Evolutionary conservation across 2,888 invertebrate genomes (phyloP).

Genomic region (Drosophila aldrichi): DNA sequence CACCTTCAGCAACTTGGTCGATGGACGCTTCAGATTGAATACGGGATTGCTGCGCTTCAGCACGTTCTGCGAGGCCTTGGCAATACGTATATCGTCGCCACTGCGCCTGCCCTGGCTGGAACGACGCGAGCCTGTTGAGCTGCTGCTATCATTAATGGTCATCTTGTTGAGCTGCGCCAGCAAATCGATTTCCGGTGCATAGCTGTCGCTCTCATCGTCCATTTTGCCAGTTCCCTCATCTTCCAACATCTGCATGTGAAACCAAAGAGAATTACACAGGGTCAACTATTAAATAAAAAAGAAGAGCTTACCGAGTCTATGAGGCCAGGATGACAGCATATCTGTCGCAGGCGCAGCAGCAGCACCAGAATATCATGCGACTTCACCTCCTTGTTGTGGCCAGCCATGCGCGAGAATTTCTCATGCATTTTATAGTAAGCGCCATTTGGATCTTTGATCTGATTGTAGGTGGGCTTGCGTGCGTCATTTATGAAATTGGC

Average conservation of each 20-base stretch:
- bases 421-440: slow-evolving; percentile 89
- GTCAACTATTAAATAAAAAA: not conserved
- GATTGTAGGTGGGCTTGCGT: slow-evolving; percentile 77
- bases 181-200: slow-evolving; percentile 87
- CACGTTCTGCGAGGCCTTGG: slow-evolving; percentile 88
- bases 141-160: slow-evolving; percentile 85
- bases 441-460: slow-evolving; percentile 84
- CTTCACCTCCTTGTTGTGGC: slow-evolving; percentile 87
- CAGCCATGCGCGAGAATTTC: slow-evolving; percentile 87
- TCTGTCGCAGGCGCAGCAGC: slow-evolving; percentile 93
- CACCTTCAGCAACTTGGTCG: slow-evolving; percentile 89
- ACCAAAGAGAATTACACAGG: not conserved
- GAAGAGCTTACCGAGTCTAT: slow-evolving; percentile 87
- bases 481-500: slow-evolving; percentile 75
- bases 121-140: slow-evolving; percentile 8
- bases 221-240: slow-evolving; percentile 80
- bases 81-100: slow-evolving; percentile 83
- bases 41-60: slow-evolving; percentile 90
- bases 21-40: slow-evolving; percentile 87
- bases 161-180: slow-evolving; percentile 89
- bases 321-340: slow-evolving; percentile 95
- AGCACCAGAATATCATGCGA: slow-evolving; percentile 92
- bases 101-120: slow-evolving; percentile 27
- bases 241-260: slow-evolving; percentile 86
- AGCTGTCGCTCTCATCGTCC: slow-evolving; percentile 82